A percentile compares a stretch with the other conserved stretches of the same genome.
These are phyloP conservation scores for Pongo abelii DNA, from an alignment of 2,113 vertebrate species.

Conservation along the genomic window DNA sequence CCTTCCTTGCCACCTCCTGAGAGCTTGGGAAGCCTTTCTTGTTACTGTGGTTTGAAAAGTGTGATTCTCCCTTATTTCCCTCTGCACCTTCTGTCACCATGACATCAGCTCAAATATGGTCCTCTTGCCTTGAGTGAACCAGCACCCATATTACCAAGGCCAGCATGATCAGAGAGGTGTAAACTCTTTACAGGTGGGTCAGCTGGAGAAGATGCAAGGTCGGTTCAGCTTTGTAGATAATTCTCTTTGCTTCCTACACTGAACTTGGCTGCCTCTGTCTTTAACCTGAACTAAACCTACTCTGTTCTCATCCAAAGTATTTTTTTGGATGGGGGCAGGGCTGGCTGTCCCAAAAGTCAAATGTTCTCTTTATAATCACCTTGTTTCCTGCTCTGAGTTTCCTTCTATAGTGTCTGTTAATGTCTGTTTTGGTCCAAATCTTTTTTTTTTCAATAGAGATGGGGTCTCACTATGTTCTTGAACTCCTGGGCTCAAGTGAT, in stretches of 20 bases:
- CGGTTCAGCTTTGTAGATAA: not conserved
- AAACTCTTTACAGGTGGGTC: not conserved
- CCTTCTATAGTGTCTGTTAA: not conserved
- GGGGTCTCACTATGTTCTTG: too few relatives aligned
- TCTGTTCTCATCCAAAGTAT: not conserved
- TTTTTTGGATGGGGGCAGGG: not conserved
- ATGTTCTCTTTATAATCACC: not conserved
- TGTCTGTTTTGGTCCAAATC: not conserved
- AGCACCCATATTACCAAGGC: not conserved
- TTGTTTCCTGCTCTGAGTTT: conserved; percentile 34
- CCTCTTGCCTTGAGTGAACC: not conserved
- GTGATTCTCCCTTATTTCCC: conserved; percentile 29
- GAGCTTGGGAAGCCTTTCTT: conserved; percentile 10
- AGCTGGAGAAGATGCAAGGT: not conserved
- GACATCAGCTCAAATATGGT: not conserved
- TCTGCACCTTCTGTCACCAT: not conserved
- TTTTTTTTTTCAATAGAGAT: not conserved
- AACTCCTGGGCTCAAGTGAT: too few relatives aligned
- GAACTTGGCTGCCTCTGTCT: not conserved
- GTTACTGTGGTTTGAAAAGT: not conserved
- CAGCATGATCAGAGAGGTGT: not conserved
- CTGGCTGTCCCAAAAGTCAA: not conserved
- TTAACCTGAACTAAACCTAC: not conserved
- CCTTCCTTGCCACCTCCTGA: not conserved
- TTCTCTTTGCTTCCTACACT: not conserved